Base-by-base conservation (phyloP, 2,888 invertebrate genomes). In the Polydrusus tereticollis region DNA sequence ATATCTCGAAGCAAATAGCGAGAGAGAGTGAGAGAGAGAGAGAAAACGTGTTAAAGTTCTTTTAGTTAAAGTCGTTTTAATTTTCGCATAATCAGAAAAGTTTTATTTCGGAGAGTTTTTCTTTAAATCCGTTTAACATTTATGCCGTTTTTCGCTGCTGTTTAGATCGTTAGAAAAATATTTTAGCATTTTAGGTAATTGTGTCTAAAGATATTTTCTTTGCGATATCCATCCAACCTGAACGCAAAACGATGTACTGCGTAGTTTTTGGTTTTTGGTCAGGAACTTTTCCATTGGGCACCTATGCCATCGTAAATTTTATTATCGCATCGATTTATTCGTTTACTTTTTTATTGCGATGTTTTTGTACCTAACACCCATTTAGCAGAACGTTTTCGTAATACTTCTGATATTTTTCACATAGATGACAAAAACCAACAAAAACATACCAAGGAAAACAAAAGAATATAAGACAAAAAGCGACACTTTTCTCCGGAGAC, bases 61-160 rank as follows among this genome's bases (percentile, higher is more conserved):
- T 60, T 65, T 38, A 38, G 43, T 43, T 65, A 70, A 70, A 70
- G 65, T 64, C 64, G 70, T 65, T 70, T 70, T 70, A 70, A 70
- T 70, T 65, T 70, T 70, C 59, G 70, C 65, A 70, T 70, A 70
- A 70, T 70, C 70, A 70, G 70, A 45, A 70, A 70, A 70, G 59
- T 70, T 70, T 70, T 65, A 59, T 59, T 41, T 21, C 52, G 62
- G 47, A 12, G n/a, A 47, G 45, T 62, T 62, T 62, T 62, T 45
- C 47, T 47, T 47, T 62, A 41, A 59, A 41, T 38, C 59, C 41
- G 59, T 41, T 59, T 59, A 59, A 26, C 59, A 16, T 59, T 43
- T 43, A 26, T 59, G 38, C 16, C 26, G 43, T 43, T 43, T 59
- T n/a, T n/a, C 29, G 29, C 29, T 29, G 29, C 52, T 55, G 26